phyloP scores from a whole-genome alignment of 2,888 invertebrate genomes.

The Melinaea marsaeus region DNA sequence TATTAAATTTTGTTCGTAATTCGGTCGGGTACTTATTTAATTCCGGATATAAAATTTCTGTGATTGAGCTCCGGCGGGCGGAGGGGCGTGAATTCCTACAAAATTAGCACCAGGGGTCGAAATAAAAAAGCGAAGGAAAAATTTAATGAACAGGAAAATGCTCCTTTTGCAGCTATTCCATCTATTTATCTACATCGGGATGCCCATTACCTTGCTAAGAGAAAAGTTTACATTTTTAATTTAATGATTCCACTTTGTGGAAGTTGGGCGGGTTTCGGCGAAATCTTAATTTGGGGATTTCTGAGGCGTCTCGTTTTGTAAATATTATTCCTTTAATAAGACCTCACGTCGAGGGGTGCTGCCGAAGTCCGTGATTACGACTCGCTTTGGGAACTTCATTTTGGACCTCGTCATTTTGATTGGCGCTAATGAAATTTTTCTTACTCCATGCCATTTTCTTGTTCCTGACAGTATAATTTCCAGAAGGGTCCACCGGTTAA shows the following conservation, averaged over 20 bases:
- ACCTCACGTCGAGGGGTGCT: constrained; percentile 76
- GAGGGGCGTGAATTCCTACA: constrained; percentile 79
- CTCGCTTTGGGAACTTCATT: constrained; percentile 76
- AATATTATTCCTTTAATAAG: constrained; percentile 79
- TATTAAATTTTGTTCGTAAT: constrained; percentile 74
- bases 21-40: constrained; percentile 77
- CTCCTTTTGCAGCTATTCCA: constrained; percentile 79
- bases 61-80: constrained; percentile 77
- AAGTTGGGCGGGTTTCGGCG: constrained; percentile 78
- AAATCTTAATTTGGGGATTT: constrained; percentile 79
- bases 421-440: constrained; percentile 79
- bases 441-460: constrained; percentile 71
- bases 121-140: constrained; percentile 79
- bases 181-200: constrained; percentile 79
- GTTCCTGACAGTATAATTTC: constrained; percentile 76
- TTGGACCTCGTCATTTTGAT: constrained; percentile 78
- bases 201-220: constrained; percentile 80
- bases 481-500: constrained; percentile 51
- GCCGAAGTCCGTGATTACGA: constrained; percentile 77
- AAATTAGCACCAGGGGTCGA: constrained; percentile 80
- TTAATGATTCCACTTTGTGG: constrained; percentile 80
- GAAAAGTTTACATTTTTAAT: constrained; percentile 80
- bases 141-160: constrained; percentile 80
- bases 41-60: constrained; percentile 79
- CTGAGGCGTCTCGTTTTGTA: constrained; percentile 79